These are phyloP conservation scores for Globodera rostochiensis DNA, from an alignment of 1,140 invertebrate species.

Conservation along the genomic window DNA sequence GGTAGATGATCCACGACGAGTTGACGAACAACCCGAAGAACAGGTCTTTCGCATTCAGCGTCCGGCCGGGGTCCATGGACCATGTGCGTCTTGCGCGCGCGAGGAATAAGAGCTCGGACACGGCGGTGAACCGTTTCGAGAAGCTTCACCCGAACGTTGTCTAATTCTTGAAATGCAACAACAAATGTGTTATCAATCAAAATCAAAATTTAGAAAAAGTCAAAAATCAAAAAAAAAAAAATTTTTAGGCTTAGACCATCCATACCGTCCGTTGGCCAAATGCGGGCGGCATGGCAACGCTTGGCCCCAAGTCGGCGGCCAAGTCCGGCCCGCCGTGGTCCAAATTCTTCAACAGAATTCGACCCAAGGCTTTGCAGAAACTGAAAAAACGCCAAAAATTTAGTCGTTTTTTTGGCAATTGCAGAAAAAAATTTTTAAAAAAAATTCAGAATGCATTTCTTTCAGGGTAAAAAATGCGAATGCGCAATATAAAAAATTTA, in stretches of 20 bases:
- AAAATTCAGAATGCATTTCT: no score
- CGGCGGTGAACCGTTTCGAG: background rate
- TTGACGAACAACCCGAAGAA: background rate
- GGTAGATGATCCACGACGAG: constrained; percentile 3
- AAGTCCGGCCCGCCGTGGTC: constrained; percentile 90
- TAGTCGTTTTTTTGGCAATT: no score
- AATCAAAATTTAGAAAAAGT: no score
- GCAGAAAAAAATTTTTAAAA: no score
- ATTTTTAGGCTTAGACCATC: no score
- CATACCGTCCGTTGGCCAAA: no score
- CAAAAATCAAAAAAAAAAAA: no score
- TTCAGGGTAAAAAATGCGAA: no score
- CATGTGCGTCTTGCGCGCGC: background rate
- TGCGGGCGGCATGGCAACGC: constrained; percentile 66
- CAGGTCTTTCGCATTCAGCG: constrained; percentile 15
- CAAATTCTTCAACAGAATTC: constrained; percentile 90
- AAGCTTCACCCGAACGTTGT: constrained; percentile 4
- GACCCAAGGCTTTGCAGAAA: constrained; percentile 82
- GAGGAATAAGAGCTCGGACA: no score
- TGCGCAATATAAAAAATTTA: no score
- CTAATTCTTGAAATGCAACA: background rate
- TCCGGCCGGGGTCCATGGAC: no score
- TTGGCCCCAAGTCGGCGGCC: constrained; percentile 78
- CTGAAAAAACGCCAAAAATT: constrained; percentile 67
- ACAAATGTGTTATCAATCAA: no score